These are phyloP conservation scores for Chloroclysta siterata DNA, from an alignment of 2,888 invertebrate species.

Conservation along the genomic window DNA sequence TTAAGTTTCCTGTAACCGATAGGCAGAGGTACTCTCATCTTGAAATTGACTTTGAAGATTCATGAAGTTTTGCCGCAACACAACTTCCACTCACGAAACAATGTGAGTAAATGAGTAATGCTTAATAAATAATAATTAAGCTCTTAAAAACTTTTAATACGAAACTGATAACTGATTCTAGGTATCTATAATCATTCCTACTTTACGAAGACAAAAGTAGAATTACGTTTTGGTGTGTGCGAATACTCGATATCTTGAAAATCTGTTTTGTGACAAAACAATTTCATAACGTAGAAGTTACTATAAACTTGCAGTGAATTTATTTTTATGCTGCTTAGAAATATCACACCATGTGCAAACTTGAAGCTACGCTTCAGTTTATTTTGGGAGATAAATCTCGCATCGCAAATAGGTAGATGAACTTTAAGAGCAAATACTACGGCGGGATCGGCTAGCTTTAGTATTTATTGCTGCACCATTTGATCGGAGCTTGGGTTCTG, in stretches of 20 bases:
- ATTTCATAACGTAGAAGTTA: not conserved
- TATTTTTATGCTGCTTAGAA: conserved; percentile 45
- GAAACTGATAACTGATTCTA: no score
- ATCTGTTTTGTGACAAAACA: no score
- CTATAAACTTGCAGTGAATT: conserved; percentile 20
- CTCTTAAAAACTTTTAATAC: not conserved
- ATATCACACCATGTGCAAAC: conserved; percentile 48
- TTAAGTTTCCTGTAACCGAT: conserved; percentile 5
- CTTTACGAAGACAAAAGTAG: not conserved
- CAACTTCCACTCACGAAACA: conserved; percentile 36
- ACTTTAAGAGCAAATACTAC: conserved; percentile 55
- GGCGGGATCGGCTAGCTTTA: conserved; percentile 47
- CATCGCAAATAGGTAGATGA: conserved; percentile 51
- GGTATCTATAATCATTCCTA: no score
- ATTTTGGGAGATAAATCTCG: conserved; percentile 51
- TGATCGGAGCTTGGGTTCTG: conserved; percentile 52
- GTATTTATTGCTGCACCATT: conserved; percentile 54
- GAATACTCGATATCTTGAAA: no score
- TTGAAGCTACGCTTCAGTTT: conserved; percentile 46
- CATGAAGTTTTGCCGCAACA: conserved; percentile 41
- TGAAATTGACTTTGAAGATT: conserved; percentile 28
- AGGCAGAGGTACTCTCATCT: conserved; percentile 1
- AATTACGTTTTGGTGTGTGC: not conserved
- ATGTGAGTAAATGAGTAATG: conserved; percentile 13
- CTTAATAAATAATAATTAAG: conserved; percentile 15